Percentiles rank a stretch among this genome's conserved stretches.
Conservation (phyloP, 2,113 vertebrate species). For the Engystomops pustulosus region DNA sequence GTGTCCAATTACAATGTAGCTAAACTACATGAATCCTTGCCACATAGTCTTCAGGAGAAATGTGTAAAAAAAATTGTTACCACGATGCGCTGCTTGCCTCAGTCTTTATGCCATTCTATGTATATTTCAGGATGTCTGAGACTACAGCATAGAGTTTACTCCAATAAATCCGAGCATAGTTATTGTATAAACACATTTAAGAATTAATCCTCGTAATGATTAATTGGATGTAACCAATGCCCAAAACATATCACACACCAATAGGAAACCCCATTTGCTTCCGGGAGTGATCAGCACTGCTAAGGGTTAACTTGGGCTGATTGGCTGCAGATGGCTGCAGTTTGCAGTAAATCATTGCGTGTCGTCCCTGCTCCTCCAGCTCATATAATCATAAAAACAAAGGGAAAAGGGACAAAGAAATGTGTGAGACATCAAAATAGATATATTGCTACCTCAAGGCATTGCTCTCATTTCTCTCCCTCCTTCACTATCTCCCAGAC, state of each 20-base stretch:
- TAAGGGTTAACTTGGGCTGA: constrained; percentile 43
- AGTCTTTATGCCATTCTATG: too few relatives aligned
- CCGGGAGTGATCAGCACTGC: not conserved
- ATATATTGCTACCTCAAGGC: constrained; percentile 61
- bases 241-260: constrained; percentile 12
- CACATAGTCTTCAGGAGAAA: too few relatives aligned
- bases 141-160: not conserved
- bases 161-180: not conserved
- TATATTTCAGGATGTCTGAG: not conserved
- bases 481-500: constrained; percentile 52
- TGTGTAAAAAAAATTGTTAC: too few relatives aligned
- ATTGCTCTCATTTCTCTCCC: constrained; percentile 58
- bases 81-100: too few relatives aligned
- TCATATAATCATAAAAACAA: constrained; percentile 61
- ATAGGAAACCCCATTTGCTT: constrained; percentile 12
- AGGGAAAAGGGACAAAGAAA: constrained; percentile 57
- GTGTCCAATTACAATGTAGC: too few relatives aligned
- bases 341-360: constrained; percentile 57
- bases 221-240: not conserved
- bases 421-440: constrained; percentile 60
- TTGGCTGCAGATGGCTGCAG: constrained; percentile 52
- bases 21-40: too few relatives aligned
- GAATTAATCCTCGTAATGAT: not conserved
- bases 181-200: not conserved
- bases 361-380: constrained; percentile 49